Conservation (phyloP, 1,140 invertebrate species). For the Drosophila pseudoananassae region DNA sequence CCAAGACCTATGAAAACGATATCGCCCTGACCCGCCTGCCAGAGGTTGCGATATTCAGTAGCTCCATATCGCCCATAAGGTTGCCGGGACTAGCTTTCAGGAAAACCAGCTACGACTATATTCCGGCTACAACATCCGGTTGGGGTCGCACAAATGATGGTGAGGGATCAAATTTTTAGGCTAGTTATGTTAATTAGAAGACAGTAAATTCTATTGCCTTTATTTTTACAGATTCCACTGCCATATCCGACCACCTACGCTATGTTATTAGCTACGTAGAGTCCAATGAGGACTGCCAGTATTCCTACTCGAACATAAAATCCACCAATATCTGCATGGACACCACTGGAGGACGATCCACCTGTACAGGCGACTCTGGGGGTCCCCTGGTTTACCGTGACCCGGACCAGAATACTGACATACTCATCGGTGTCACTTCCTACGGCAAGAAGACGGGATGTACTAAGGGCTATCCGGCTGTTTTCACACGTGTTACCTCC, state of each 20-base stretch:
- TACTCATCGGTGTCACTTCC: slow-evolving; percentile 84
- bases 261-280: slow-evolving; percentile 62
- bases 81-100: slow-evolving; percentile 67
- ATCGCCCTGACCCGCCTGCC: slow-evolving; percentile 84
- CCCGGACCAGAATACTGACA: slow-evolving; percentile 11
- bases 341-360: slow-evolving; percentile 56
- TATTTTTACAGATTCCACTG: slow-evolving; percentile 16
- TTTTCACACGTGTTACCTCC: slow-evolving; percentile 76
- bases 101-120: slow-evolving; percentile 71
- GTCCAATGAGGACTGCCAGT: slow-evolving; percentile 40
- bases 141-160: slow-evolving; percentile 83
- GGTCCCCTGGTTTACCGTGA: slow-evolving; percentile 62
- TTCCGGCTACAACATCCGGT: slow-evolving; percentile 77
- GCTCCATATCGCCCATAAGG: slow-evolving; percentile 71
- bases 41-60: slow-evolving; percentile 57
- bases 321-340: slow-evolving; percentile 69
- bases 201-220: neutral
- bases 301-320: slow-evolving; percentile 46
- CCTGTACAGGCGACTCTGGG: slow-evolving; percentile 72
- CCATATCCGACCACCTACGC: slow-evolving; percentile 33
- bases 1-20: slow-evolving; percentile 62
- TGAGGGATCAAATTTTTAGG: neutral
- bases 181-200: neutral
- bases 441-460: slow-evolving; percentile 85
- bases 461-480: slow-evolving; percentile 81